phyloP scores from a whole-genome alignment of 2,888 invertebrate species.

The Hetaerina titia region DNA sequence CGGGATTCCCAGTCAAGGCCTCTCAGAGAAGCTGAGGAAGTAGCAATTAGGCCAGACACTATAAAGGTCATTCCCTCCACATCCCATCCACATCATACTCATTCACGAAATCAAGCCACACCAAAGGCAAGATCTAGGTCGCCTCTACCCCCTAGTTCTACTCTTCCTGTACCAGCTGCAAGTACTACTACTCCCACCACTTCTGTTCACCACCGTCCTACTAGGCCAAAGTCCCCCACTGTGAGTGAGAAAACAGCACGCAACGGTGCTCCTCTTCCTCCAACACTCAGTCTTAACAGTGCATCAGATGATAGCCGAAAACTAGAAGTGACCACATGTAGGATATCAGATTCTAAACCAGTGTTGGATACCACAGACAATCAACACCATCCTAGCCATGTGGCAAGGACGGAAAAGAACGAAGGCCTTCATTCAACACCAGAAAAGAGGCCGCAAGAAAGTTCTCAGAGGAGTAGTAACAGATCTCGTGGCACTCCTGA shows the following conservation, averaged over 20 bases:
- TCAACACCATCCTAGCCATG: conserved; percentile 28
- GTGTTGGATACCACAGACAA: conserved; percentile 30
- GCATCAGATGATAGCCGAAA: conserved; percentile 48
- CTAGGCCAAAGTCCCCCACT: conserved; percentile 79
- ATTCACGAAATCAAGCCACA: conserved; percentile 39
- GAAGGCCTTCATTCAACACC: conserved; percentile 49
- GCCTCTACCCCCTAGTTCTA: conserved; percentile 43
- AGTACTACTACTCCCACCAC: conserved; percentile 79
- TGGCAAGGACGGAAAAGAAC: conserved; percentile 19
- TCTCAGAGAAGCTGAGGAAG: neutral
- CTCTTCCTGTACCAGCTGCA: conserved; percentile 82
- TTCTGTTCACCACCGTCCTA: conserved; percentile 74
- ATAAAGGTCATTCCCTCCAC: conserved; percentile 17
- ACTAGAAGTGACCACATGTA: conserved; percentile 29
- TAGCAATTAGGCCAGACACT: neutral
- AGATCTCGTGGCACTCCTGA: conserved; percentile 76
- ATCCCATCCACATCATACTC: conserved; percentile 37
- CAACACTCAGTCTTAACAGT: neutral
- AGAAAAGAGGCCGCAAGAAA: conserved; percentile 47
- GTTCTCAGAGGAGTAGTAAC: conserved; percentile 73
- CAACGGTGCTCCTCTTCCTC: conserved; percentile 45
- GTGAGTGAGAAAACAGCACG: conserved; percentile 74
- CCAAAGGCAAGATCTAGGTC: conserved; percentile 58
- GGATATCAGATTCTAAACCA: conserved; percentile 36
- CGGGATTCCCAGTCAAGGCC: conserved; percentile 14